These are phyloP conservation scores for Netta rufina DNA, from an alignment of 2,797 vertebrate species.

Conservation along the genomic window DNA sequence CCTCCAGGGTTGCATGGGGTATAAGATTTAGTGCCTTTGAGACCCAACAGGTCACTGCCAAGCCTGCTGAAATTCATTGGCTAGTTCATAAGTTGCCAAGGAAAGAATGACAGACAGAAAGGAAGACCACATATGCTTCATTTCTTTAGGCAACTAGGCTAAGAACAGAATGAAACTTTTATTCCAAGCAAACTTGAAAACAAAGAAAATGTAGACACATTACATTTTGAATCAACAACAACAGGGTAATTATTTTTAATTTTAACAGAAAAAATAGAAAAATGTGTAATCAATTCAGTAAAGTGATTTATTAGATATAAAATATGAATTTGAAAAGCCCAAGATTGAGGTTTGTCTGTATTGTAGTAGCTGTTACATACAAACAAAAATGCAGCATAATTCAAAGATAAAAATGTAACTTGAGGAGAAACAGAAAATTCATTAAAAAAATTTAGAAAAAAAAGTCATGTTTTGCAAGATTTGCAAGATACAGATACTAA, in stretches of 20 bases:
- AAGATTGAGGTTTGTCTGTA: neutral
- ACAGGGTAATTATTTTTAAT: neutral
- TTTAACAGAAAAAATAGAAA: conserved; percentile 1
- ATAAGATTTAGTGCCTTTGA: neutral
- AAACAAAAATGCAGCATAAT: neutral
- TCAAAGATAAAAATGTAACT: neutral
- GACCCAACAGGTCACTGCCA: neutral
- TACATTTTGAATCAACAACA: neutral
- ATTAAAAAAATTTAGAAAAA: neutral
- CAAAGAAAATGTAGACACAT: neutral
- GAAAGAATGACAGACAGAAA: neutral
- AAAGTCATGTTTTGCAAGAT: neutral
- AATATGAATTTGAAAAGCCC: neutral
- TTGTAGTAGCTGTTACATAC: neutral
- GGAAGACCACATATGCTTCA: neutral
- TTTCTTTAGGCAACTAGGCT: neutral
- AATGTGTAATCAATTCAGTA: neutral
- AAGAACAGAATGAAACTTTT: neutral
- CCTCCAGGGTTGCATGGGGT: neutral
- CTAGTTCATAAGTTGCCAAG: neutral
- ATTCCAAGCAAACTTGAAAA: neutral
- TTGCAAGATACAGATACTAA: neutral
- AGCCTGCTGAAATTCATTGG: neutral
- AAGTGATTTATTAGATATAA: neutral
- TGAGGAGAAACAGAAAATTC: neutral